These are phyloP conservation scores for Sebastes paucispinis DNA, from an alignment of 2,797 vertebrate species.

Conservation along the genomic window DNA sequence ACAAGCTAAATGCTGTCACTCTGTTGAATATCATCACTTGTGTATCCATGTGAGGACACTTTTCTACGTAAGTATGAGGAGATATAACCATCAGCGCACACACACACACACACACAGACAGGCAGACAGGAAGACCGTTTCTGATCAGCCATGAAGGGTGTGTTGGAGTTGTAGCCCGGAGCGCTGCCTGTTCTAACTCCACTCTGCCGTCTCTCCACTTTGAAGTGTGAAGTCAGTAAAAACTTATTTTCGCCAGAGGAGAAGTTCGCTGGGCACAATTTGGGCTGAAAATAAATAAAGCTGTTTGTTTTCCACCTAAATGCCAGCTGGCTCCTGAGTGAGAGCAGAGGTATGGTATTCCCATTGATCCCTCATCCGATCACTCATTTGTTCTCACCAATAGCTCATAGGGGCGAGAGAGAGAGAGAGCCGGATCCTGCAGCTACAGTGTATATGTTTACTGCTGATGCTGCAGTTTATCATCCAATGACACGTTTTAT, in stretches of 20 bases:
- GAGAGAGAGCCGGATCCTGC: conserved; percentile 4
- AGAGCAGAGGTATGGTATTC: not conserved
- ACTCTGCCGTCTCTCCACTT: conserved; percentile 39
- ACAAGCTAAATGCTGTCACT: not conserved
- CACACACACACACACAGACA: conserved; percentile 1
- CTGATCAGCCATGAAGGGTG: conserved; percentile 52
- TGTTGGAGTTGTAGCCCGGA: conserved; percentile 35
- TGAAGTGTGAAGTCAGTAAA: conserved; percentile 55
- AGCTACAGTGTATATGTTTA: conserved; percentile 14
- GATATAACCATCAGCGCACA: not conserved
- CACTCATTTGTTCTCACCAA: conserved; percentile 27
- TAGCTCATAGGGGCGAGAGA: not conserved
- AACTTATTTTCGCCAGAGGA: conserved; percentile 38
- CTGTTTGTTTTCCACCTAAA: conserved; percentile 23
- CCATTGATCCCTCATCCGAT: conserved; percentile 30
- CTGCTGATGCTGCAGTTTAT: conserved; percentile 9
- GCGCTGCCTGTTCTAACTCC: conserved; percentile 44
- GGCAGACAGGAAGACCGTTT: not conserved
- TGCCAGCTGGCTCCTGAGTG: conserved; percentile 12
- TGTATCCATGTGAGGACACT: not conserved
- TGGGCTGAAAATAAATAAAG: conserved; percentile 31
- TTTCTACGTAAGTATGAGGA: not conserved
- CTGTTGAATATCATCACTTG: not conserved
- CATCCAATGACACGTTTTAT: conserved; percentile 7
- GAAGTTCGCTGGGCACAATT: conserved; percentile 30